Percentiles rank a stretch among this genome's conserved stretches.
These are phyloP conservation scores for Euura lappo DNA, from an alignment of 1,140 invertebrate genomes.

Conservation along the genomic window DNA sequence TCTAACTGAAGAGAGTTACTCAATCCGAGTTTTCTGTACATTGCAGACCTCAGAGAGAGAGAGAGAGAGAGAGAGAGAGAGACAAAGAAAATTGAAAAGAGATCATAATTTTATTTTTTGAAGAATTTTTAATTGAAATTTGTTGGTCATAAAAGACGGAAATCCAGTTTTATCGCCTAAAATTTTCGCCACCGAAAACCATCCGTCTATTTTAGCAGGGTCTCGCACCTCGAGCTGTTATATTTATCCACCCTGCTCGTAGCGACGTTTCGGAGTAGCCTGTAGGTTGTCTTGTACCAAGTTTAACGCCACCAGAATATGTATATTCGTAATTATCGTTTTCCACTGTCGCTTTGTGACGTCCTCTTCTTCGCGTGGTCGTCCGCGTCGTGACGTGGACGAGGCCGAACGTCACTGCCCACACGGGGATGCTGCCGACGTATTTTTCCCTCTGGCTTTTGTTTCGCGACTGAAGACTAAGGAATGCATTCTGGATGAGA, in stretches of 20 bases:
- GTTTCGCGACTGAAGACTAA: neutral
- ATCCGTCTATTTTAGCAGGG: neutral
- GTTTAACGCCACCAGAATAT: neutral
- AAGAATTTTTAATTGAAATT: too few relatives aligned
- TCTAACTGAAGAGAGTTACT: too few relatives aligned
- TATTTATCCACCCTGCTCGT: neutral
- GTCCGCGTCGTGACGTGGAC: neutral
- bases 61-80: too few relatives aligned
- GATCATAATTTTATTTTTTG: too few relatives aligned
- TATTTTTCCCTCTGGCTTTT: neutral
- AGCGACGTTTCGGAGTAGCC: neutral
- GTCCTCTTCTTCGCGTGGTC: neutral
- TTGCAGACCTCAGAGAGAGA: too few relatives aligned
- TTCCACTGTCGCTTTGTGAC: neutral
- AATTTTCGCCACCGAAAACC: neutral
- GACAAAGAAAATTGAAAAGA: too few relatives aligned
- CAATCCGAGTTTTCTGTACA: too few relatives aligned
- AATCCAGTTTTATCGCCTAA: too few relatives aligned
- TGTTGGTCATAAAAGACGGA: too few relatives aligned
- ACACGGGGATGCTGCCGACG: neutral
- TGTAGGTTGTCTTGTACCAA: neutral
- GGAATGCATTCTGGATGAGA: constrained; percentile 6
- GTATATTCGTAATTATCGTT: neutral
- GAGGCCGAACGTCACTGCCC: neutral
- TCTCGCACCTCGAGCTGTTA: neutral